phyloP scores from a whole-genome alignment of 2,797 vertebrate genomes.

The Capromys pilorides region DNA sequence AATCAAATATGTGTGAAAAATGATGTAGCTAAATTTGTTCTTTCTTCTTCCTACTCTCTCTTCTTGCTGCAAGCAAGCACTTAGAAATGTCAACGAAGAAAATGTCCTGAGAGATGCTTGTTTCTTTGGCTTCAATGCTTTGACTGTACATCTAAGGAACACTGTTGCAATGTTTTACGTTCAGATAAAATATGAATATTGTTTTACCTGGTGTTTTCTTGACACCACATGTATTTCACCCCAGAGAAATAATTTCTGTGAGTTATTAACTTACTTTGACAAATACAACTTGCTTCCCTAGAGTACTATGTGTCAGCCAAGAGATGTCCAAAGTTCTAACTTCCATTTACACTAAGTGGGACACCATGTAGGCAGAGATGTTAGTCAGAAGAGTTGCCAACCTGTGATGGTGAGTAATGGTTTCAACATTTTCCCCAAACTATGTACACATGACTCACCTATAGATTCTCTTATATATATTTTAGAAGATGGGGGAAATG shows the following conservation, averaged over 20 bases:
- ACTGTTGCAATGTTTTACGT: conserved; percentile 13
- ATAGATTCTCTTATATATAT: conserved; percentile 56
- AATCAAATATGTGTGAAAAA: conserved; percentile 28
- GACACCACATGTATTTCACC: not conserved
- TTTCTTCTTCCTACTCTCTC: conserved; percentile 39
- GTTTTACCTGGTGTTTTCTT: conserved; percentile 20
- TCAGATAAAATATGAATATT: conserved; percentile 49
- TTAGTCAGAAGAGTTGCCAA: conserved; percentile 75
- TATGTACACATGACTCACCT: conserved; percentile 10
- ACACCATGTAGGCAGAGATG: conserved; percentile 61
- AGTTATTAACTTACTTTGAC: conserved; percentile 41
- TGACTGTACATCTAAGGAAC: not conserved
- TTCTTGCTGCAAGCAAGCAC: conserved; percentile 53
- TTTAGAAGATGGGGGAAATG: conserved; percentile 17
- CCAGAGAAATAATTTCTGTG: conserved; percentile 49
- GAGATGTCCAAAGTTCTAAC: not conserved
- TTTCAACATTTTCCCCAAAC: conserved; percentile 69
- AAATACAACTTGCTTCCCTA: not conserved
- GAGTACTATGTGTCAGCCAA: not conserved
- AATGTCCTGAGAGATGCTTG: conserved; percentile 36
- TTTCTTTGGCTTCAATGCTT: conserved; percentile 39
- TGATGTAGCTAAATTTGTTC: conserved; percentile 18
- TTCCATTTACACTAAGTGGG: conserved; percentile 58
- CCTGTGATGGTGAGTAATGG: conserved; percentile 68
- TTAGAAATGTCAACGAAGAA: conserved; percentile 60